A percentile compares a stretch with the other conserved stretches of the same genome.
These are phyloP conservation scores for Lemur catta DNA, from an alignment of 2,797 vertebrate species.

Conservation along the genomic window DNA sequence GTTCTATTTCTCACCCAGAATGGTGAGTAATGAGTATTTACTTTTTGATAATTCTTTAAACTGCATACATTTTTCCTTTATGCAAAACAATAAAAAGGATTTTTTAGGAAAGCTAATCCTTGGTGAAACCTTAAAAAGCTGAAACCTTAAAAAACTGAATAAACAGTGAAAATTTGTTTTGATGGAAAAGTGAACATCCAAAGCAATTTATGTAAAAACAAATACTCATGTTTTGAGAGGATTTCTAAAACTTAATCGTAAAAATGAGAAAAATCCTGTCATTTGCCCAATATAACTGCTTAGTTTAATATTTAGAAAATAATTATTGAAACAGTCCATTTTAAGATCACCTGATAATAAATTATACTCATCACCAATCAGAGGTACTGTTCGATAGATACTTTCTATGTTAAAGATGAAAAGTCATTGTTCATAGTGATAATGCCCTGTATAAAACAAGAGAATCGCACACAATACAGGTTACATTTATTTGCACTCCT, in stretches of 20 bases:
- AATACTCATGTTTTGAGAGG: neutral
- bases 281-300: neutral
- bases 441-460: neutral
- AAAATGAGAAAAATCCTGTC: neutral
- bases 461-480: neutral
- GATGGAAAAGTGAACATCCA: neutral
- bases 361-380: neutral
- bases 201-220: neutral
- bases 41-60: conserved; percentile 20
- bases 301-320: conserved; percentile 11
- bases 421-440: neutral
- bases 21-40: neutral
- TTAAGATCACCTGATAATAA: neutral
- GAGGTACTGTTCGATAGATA: neutral
- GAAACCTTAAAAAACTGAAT: neutral
- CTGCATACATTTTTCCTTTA: neutral
- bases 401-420: neutral
- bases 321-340: neutral
- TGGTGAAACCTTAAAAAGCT: neutral
- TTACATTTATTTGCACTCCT: conserved; percentile 8
- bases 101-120: neutral
- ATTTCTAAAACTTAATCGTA: neutral
- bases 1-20: neutral
- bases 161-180: conserved; percentile 1
- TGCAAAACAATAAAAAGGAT: neutral